phyloP scores from a whole-genome alignment of 2,888 invertebrate genomes.

The Aphidoletes aphidimyza region DNA sequence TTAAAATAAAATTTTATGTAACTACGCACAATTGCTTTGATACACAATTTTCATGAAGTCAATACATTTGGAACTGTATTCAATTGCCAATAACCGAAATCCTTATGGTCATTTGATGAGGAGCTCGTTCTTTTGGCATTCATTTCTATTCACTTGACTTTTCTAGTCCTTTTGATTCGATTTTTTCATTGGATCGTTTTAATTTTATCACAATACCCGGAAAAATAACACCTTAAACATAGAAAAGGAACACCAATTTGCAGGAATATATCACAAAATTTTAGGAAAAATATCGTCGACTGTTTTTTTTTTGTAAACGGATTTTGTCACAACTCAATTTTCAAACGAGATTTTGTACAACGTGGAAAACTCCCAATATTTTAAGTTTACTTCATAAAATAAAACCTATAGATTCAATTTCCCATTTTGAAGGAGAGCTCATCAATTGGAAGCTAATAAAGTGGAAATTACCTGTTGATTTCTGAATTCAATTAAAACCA shows the following conservation, averaged over 20 bases:
- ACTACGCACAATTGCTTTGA: constrained; percentile 1
- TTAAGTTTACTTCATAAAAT: too few relatives aligned
- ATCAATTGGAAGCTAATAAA: not conserved
- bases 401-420: not conserved
- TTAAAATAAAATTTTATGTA: constrained; percentile 41
- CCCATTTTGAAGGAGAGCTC: not conserved
- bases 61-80: not conserved
- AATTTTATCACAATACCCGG: not conserved
- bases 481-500: not conserved
- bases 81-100: not conserved
- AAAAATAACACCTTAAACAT: not conserved
- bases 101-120: not conserved
- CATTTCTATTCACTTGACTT: not conserved
- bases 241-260: not conserved
- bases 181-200: not conserved
- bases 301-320: too few relatives aligned
- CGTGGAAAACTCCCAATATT: too few relatives aligned
- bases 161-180: not conserved
- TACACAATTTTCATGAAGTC: not conserved
- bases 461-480: constrained; percentile 15
- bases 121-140: not conserved
- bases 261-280: not conserved
- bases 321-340: too few relatives aligned
- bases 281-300: too few relatives aligned
- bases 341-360: too few relatives aligned